phyloP scores from a whole-genome alignment of 2,888 invertebrate species.

The Theretra japonica region DNA sequence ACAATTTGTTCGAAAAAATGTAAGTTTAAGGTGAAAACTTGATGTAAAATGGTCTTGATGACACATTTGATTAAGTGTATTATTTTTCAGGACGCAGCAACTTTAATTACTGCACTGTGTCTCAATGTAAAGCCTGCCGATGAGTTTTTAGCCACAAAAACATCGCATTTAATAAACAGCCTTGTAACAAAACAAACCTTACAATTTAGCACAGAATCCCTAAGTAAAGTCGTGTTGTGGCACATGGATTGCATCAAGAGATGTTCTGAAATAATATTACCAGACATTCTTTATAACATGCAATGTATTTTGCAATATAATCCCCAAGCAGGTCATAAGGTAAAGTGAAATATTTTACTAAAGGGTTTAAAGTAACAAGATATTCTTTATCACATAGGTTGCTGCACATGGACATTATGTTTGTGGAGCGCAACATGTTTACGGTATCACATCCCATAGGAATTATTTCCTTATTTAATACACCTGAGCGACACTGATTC shows the following conservation, averaged over 20 bases:
- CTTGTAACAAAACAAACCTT: conserved; percentile 83
- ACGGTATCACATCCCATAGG: too few relatives aligned
- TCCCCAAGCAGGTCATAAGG: conserved; percentile 62
- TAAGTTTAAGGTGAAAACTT: conserved; percentile 49
- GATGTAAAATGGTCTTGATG: too few relatives aligned
- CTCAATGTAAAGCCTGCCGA: conserved; percentile 75
- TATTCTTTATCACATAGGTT: too few relatives aligned
- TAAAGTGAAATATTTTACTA: conserved; percentile 38
- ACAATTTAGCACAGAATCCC: conserved; percentile 59
- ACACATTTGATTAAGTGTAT: not conserved
- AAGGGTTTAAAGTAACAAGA: not conserved
- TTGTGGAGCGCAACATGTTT: too few relatives aligned
- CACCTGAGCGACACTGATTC: too few relatives aligned
- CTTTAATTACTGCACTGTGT: conserved; percentile 66
- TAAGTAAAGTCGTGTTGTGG: conserved; percentile 72
- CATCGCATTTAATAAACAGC: conserved; percentile 83
- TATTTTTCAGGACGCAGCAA: conserved; percentile 64
- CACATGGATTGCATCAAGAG: conserved; percentile 71
- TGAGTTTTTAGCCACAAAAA: conserved; percentile 82
- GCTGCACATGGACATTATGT: too few relatives aligned
- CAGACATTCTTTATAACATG: conserved; percentile 75
- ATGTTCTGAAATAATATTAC: conserved; percentile 70
- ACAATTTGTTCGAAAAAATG: conserved; percentile 75
- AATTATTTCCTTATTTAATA: too few relatives aligned
- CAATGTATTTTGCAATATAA: conserved; percentile 68